These are phyloP conservation scores for Sebastes minor DNA, from an alignment of 2,797 vertebrate genomes.

Conservation along the genomic window DNA sequence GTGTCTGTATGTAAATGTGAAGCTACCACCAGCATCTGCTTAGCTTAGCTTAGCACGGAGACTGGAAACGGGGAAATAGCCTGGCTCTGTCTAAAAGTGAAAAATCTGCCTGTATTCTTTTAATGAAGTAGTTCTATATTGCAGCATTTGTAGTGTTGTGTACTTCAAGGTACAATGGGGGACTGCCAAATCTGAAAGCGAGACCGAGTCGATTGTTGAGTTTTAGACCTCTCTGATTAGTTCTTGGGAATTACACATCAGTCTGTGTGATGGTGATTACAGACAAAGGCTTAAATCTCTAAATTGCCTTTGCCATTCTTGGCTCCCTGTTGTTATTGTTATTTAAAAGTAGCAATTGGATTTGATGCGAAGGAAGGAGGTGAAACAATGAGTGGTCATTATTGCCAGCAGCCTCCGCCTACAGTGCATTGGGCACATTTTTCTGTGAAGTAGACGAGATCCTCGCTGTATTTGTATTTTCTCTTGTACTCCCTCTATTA, in stretches of 20 bases:
- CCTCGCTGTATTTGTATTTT: slow-evolving; percentile 24
- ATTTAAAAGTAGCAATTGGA: slow-evolving; percentile 52
- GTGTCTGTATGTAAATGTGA: background rate
- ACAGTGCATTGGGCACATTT: background rate
- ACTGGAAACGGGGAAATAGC: background rate
- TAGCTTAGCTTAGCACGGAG: background rate
- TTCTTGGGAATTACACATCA: slow-evolving; percentile 21
- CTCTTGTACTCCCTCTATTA: slow-evolving; percentile 37
- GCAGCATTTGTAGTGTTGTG: background rate
- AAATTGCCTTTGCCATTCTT: slow-evolving; percentile 22
- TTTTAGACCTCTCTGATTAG: slow-evolving; percentile 17
- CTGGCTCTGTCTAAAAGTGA: background rate
- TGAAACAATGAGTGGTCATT: slow-evolving; percentile 40
- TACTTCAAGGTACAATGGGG: background rate
- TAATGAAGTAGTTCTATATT: background rate
- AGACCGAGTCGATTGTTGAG: background rate
- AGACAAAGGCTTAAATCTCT: slow-evolving; percentile 28
- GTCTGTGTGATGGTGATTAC: slow-evolving; percentile 33
- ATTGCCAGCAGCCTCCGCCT: slow-evolving; percentile 13
- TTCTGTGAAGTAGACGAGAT: slow-evolving; percentile 1
- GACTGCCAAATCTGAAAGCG: background rate
- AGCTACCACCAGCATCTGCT: background rate
- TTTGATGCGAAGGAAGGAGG: slow-evolving; percentile 25
- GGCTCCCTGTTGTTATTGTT: slow-evolving; percentile 41
- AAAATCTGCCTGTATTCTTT: background rate